Percentiles rank a stretch among this genome's conserved stretches.
Evolutionary conservation across 2,113 vertebrate genomes (phyloP).

Genomic region (Ivindomyrus marchei): DNA sequence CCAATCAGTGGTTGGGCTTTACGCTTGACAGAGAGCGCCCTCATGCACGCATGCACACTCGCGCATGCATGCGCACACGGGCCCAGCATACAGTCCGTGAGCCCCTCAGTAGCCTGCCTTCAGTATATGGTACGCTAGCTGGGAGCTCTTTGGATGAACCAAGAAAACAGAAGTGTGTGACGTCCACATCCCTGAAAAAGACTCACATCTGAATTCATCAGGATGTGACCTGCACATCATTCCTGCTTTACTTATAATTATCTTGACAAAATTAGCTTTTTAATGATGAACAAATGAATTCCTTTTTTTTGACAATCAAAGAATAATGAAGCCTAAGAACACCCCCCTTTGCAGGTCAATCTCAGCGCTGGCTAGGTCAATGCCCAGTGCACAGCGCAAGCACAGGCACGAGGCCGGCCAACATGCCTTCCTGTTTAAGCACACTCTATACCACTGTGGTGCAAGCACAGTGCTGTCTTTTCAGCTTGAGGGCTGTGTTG

Average conservation of each 20-base stretch:
- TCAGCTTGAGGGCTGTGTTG: background rate
- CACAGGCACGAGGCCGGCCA: background rate
- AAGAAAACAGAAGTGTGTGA: conserved; percentile 1
- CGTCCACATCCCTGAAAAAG: conserved; percentile 2
- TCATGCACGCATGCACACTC: background rate
- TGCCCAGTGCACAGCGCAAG: background rate
- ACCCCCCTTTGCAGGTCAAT: background rate
- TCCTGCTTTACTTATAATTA: background rate
- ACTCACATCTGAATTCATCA: conserved; percentile 20
- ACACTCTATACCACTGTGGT: background rate
- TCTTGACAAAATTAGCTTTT: background rate
- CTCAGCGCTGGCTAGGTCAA: conserved; percentile 8
- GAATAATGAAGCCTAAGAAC: conserved; percentile 52
- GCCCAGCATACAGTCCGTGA: background rate
- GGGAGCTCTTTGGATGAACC: background rate
- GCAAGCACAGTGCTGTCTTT: background rate
- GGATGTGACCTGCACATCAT: background rate
- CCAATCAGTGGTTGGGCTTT: background rate
- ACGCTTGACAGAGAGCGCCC: background rate
- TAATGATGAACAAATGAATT: background rate
- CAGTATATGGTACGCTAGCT: background rate
- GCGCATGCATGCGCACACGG: background rate
- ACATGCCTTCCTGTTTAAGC: background rate
- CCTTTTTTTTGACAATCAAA: conserved; percentile 56
- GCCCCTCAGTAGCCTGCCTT: background rate